Evolutionary conservation across 1,140 invertebrate species (phyloP), one percentile per base, ranked within the genome.

Genomic region (Episyrphus balteatus): DNA sequence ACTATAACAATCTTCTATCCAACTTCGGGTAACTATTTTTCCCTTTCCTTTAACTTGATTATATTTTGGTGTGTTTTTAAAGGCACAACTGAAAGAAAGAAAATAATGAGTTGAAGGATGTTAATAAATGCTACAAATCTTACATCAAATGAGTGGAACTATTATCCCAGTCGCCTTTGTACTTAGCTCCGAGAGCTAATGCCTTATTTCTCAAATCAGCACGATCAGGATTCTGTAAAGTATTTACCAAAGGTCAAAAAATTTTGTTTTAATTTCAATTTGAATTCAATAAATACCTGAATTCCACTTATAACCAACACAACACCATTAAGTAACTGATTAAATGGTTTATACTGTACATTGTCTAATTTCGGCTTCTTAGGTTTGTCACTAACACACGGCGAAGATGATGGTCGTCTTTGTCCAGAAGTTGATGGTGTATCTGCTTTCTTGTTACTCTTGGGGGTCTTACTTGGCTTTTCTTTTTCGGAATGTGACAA

Each of bases 41-140:
- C 77, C 82, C 56, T 74, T 74, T 2, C 77, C 79, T 57, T 73
- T 72, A 1, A 89, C 86, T 68, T 86, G 76, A 44, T 78, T 75
- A 61, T 83, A 88, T 65, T 93, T 93, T 12, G 89, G 90, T 19
- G 90, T 93, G 62, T 92, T 91, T 5, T 76, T 64, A 73, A 91
- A 92, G 14, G 89, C 89, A 75, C 89, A 92, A 41, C 87, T 90
- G 56, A 31, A 70, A 70, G 15, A 1, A 45, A 42, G 53, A 59
- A 42, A 44, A 51, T 11, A 17, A 8, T 12, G 39, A 15, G 14
- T 10, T 30, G 31, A 51, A 38, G 49, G 17, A 3, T 49, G 38
- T 21, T 13, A 10, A 19, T 37, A 31, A 32, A 14, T 21, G 13
- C 30, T 33, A 47, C 17, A 41, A 31, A 38, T 44, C 46, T 75